Base-by-base conservation (phyloP, 2,888 invertebrate genomes). In the Portevinia maculata region DNA sequence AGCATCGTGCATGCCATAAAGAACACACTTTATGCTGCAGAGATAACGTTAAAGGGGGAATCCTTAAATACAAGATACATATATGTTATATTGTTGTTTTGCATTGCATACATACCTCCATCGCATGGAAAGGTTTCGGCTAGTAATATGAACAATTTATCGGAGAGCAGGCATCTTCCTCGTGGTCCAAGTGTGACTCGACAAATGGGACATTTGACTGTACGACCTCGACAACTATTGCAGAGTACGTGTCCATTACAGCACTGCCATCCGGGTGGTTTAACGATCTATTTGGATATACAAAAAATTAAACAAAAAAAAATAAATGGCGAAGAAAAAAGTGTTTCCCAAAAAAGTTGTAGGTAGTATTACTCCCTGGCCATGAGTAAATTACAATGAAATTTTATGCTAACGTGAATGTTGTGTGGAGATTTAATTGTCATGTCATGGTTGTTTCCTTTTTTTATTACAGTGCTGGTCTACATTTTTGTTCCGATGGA, bases 221-320 rank as follows among this genome's bases (percentile, higher is more conserved):
- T 89, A 75, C 91, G 89, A 85, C 88, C 88, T 85, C 91, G 90
- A 87, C 91, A 91, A 86, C 89, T 89, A 86, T 90, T 89, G 86
- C 91, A 91, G 17, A 91, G 88, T 73, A 91, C 89, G 87, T 91
- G 91, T 84, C 91, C 91, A 86, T 92, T 91, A 87, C 90, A 90
- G 85, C 92, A 92, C 86, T 92, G 92, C 88, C 90, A 90, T 79
- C 91, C 90, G 60, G 91, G 91, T 84, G 91, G 91, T 85, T 89
- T 89, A 84, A 89, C 88, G 86, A 90, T 88, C 90, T 90, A 85
- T 76, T 71, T 75, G 52, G 52, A 28, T n/a, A 55, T 5, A 19
- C 15, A 7, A 41, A 44, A 34, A 55, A 39, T n/a, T n/a, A 41
- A 32, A 41, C 24, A 28, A 9, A 65, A 39, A 50, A 19, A 34